phyloP scores from a whole-genome alignment of 2,888 invertebrate genomes.

The Furcula furcula region DNA sequence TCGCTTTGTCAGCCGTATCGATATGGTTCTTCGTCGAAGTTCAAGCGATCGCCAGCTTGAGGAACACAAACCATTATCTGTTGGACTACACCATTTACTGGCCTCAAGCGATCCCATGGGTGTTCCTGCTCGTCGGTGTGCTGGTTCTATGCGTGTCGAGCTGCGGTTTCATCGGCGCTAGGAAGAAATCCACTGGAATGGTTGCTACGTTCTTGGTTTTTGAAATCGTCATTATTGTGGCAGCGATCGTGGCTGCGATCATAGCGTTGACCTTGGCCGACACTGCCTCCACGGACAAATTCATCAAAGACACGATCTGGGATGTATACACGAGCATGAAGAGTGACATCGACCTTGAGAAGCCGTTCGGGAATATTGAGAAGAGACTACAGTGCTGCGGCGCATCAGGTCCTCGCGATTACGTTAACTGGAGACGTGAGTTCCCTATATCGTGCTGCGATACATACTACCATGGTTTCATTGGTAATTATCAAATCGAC shows the following conservation, averaged over 20 bases:
- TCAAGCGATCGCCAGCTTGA: constrained; percentile 48
- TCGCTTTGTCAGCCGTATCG: constrained; percentile 49
- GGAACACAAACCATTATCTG: constrained; percentile 65
- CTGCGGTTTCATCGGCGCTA: constrained; percentile 61
- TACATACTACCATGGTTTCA: constrained; percentile 61
- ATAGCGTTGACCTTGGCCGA: constrained; percentile 62
- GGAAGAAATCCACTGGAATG: constrained; percentile 47
- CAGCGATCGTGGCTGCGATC: constrained; percentile 45
- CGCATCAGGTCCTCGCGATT: constrained; percentile 64
- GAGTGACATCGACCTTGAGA: constrained; percentile 43
- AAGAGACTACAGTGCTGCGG: constrained; percentile 69
- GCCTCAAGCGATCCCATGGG: constrained; percentile 72
- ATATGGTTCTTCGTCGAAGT: constrained; percentile 67
- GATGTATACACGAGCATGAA: constrained; percentile 62
- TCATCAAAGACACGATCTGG: constrained; percentile 67
- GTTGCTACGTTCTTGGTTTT: constrained; percentile 48
- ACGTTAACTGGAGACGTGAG: constrained; percentile 59
- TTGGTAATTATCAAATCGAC: constrained; percentile 55
- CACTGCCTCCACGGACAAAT: constrained; percentile 53
- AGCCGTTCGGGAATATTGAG: constrained; percentile 55
- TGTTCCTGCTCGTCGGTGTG: constrained; percentile 58
- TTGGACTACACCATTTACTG: constrained; percentile 71
- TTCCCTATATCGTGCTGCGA: constrained; percentile 72
- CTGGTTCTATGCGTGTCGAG: constrained; percentile 53
- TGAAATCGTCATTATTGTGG: constrained; percentile 44